A percentile compares a stretch with the other conserved stretches of the same genome.
Evolutionary conservation across 1,140 invertebrate species (phyloP).

Genomic region (Conus ventricosus): DNA sequence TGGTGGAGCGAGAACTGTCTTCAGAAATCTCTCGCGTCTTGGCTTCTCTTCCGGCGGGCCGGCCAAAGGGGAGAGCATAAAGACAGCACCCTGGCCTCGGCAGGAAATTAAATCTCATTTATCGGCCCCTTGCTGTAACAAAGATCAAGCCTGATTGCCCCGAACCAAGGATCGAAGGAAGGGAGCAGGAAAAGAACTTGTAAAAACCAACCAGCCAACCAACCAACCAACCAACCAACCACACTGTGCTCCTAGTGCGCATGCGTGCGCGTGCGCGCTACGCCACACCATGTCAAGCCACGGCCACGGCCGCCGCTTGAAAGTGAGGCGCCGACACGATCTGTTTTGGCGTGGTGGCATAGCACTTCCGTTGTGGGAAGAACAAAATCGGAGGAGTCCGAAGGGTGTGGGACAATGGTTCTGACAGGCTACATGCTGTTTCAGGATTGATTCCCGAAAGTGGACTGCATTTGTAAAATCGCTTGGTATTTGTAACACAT

Average conservation of each 20-base stretch:
- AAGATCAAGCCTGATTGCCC: conserved; percentile 35
- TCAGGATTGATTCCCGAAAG: too few species aligned
- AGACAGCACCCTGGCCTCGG: background rate
- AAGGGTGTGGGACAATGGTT: too few species aligned
- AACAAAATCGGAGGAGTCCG: too few species aligned
- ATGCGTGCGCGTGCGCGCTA: too few species aligned
- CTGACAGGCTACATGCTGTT: too few species aligned
- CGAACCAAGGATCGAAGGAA: background rate
- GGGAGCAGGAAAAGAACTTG: conserved; percentile 30
- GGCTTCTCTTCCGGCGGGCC: background rate
- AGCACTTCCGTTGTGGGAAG: background rate
- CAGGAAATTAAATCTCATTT: conserved; percentile 41
- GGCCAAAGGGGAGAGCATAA: conserved; percentile 6
- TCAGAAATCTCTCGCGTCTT: background rate
- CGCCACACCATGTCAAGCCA: background rate
- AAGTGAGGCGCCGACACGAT: background rate
- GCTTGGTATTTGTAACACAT: too few species aligned
- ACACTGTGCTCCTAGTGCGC: too few species aligned
- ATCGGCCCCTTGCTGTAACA: conserved; percentile 28
- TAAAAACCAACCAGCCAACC: background rate
- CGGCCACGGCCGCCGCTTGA: background rate
- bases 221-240: too few species aligned
- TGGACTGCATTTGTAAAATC: too few species aligned
- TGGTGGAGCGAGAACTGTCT: too few species aligned
- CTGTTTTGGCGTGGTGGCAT: background rate